Evolutionary conservation across 2,888 invertebrate species (phyloP).

Genomic region (Pyrrhia umbra): DNA sequence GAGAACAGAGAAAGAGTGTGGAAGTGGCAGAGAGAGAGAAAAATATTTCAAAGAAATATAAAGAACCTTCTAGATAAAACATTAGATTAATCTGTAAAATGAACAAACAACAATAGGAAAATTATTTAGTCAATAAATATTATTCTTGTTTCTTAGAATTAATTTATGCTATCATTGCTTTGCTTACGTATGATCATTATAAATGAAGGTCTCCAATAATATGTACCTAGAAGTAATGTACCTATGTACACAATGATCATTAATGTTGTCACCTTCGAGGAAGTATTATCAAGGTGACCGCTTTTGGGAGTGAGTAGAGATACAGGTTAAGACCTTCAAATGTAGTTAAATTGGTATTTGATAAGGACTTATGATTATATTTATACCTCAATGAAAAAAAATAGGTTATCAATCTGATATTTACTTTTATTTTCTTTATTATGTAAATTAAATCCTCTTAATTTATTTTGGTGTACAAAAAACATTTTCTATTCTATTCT

Average conservation of each 20-base stretch:
- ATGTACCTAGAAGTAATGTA: neutral
- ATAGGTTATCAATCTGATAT: too few relatives aligned
- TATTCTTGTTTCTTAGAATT: conserved; percentile 54
- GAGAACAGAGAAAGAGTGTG: too few relatives aligned
- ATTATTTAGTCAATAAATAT: conserved; percentile 37
- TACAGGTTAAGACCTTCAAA: neutral
- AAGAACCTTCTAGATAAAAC: neutral
- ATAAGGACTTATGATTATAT: too few relatives aligned
- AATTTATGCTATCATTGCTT: conserved; percentile 54
- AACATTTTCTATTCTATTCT: too few relatives aligned
- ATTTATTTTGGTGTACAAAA: too few relatives aligned
- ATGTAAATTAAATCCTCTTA: too few relatives aligned
- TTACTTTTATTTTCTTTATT: too few relatives aligned
- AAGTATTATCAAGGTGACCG: conserved; percentile 7
- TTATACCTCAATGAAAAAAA: too few relatives aligned
- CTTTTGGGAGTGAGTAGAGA: neutral
- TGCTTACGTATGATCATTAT: conserved; percentile 40
- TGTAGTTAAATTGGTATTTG: too few relatives aligned
- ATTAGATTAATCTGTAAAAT: neutral
- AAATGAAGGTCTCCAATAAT: conserved; percentile 41
- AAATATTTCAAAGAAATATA: too few relatives aligned
- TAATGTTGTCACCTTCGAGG: conserved; percentile 43
- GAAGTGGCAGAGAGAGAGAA: too few relatives aligned
- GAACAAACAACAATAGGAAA: conserved; percentile 45
- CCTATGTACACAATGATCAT: conserved; percentile 24